Evolutionary conservation across 1,140 invertebrate genomes (phyloP).

Genomic region (Hormaphis cornu): DNA sequence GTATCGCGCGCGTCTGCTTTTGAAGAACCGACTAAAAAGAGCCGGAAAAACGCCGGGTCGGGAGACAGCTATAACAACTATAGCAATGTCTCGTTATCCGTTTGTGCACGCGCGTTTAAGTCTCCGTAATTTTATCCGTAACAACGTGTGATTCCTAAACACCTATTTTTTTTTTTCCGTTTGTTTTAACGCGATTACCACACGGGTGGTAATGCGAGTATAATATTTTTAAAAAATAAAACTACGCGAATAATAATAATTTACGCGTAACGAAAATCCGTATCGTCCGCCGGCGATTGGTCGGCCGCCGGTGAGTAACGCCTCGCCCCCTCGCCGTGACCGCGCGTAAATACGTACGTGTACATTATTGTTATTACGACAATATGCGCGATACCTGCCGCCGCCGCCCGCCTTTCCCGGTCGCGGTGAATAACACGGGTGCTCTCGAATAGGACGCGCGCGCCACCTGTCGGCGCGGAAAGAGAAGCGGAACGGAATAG

Average conservation of each 20-base stretch:
- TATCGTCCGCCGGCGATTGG: conserved; percentile 5
- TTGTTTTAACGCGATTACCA: too few species aligned
- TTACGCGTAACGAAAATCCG: not conserved
- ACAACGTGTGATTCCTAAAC: too few species aligned
- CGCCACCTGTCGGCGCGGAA: not conserved
- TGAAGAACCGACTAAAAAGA: too few species aligned
- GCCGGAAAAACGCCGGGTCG: too few species aligned
- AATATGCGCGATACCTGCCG: too few species aligned
- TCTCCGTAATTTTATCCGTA: not conserved
- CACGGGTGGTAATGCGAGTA: too few species aligned
- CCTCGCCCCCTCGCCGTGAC: conserved; percentile 14
- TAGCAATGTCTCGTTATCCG: too few species aligned
- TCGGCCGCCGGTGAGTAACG: conserved; percentile 15
- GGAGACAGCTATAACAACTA: too few species aligned
- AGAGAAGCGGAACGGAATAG: not conserved
- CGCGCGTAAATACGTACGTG: too few species aligned
- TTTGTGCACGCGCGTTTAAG: not conserved
- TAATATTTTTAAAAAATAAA: too few species aligned
- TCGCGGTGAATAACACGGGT: not conserved
- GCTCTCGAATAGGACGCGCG: not conserved
- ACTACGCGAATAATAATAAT: not conserved
- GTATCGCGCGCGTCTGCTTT: too few species aligned
- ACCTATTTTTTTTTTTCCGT: too few species aligned
- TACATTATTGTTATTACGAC: conserved; percentile 6
- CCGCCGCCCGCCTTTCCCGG: not conserved